phyloP scores from a whole-genome alignment of 2,888 invertebrate species.

The Acronicta alni region DNA sequence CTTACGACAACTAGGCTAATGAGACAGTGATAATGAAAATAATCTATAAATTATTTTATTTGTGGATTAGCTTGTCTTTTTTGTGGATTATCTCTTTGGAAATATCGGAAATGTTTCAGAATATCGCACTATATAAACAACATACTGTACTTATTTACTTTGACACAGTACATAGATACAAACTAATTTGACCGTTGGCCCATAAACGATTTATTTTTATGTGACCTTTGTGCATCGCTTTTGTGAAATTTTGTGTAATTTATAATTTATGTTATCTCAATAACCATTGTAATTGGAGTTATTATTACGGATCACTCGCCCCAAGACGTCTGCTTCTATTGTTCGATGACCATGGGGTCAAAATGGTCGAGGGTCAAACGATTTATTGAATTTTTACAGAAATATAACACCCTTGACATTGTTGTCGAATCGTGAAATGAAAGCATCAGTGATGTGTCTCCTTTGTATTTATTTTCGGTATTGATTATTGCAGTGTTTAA shows the following conservation, averaged over 20 bases:
- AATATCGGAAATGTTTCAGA: no score
- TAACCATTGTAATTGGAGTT: conserved; percentile 82
- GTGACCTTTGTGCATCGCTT: conserved; percentile 44
- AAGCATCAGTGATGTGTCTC: conserved; percentile 46
- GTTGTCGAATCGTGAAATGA: conserved; percentile 65
- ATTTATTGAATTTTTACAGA: conserved; percentile 78
- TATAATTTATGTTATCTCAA: conserved; percentile 87
- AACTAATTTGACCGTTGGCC: conserved; percentile 52
- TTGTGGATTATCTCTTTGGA: no score
- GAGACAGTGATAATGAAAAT: no score
- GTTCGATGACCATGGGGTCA: conserved; percentile 78
- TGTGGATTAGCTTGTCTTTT: no score
- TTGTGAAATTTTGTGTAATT: conserved; percentile 67
- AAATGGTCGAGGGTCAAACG: conserved; percentile 83
- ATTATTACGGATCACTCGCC: conserved; percentile 84
- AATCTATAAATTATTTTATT: no score
- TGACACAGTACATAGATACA: conserved; percentile 20
- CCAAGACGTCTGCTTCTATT: conserved; percentile 79
- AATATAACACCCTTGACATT: conserved; percentile 77
- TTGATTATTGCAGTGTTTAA: conserved; percentile 17
- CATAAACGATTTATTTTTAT: conserved; percentile 55
- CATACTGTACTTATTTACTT: background rate
- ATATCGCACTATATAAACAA: no score
- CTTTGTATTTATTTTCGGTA: conserved; percentile 38
- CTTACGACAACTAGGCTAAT: no score